Conservation (phyloP, 2,888 invertebrate genomes). For the Flabesymbios commensalis region DNA sequence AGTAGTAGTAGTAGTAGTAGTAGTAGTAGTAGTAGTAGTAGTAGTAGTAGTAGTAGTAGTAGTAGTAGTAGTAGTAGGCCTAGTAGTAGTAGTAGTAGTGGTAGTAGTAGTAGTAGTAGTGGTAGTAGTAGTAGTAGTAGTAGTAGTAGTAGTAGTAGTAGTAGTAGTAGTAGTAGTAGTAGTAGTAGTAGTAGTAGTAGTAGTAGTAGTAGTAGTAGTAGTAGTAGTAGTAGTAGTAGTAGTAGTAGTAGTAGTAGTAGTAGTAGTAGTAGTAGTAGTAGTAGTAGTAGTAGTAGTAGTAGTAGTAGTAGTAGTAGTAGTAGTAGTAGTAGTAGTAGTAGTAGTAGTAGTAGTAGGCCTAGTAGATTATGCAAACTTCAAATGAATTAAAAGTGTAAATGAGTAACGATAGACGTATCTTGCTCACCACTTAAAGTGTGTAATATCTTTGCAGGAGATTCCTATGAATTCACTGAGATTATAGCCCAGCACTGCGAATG, state of each 20-base stretch:
- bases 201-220: slow-evolving; percentile 7
- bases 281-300: slow-evolving; percentile 4
- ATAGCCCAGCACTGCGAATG: too few species aligned
- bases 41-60: slow-evolving; percentile 16
- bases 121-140: not conserved
- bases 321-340: too few species aligned
- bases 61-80: too few species aligned
- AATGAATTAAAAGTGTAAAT: too few species aligned
- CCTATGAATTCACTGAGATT: too few species aligned
- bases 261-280: slow-evolving; percentile 10
- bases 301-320: too few species aligned
- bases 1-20: slow-evolving; percentile 8
- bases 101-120: slow-evolving; percentile 7
- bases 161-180: slow-evolving; percentile 14
- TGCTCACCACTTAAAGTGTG: too few species aligned
- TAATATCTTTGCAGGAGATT: too few species aligned
- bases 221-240: slow-evolving; percentile 13
- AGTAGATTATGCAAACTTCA: too few species aligned
- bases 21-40: slow-evolving; percentile 17
- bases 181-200: slow-evolving; percentile 12
- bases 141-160: slow-evolving; percentile 17
- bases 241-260: slow-evolving; percentile 17
- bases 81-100: too few species aligned
- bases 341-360: too few species aligned
- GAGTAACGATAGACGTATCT: too few species aligned